Base-by-base conservation (phyloP, 2,797 vertebrate species). In the Trichosurus vulpecula region DNA sequence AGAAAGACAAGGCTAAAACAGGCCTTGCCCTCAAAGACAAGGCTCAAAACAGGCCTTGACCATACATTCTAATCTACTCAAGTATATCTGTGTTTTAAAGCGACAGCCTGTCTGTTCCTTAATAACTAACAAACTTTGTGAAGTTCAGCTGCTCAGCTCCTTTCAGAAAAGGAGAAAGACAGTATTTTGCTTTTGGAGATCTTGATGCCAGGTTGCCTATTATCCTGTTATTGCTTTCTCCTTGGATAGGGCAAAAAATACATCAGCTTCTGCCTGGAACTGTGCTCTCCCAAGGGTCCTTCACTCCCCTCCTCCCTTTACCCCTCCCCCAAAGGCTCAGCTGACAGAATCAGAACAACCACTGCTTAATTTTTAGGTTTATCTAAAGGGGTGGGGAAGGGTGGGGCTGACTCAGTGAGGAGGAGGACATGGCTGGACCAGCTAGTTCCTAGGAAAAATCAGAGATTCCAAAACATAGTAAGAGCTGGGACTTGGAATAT, bases 291-390 rank as follows among this genome's bases (percentile, higher is more conserved):
- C 74, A 27, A 87, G 47, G 41, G 3, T 51, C 74, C 6, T 27
- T 9, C 5, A 19, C 22, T 87, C 14, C 4, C 41, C 66, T 41
- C n/a, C n/a, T 74, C n/a, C 4, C 66, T 3, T 14, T 51, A 10
- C 1, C 74, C 1, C 0, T 47, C 0, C 6, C 57, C 2, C 41
- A 25, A 11, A 81, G 22, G 0, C 25, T 4, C 13, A 4, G 3
- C 3, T 27, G 9, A 87, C 10, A 47, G 10, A 87, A 87, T 51
- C 9, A 51, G 10, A 51, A 51, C 22, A n/a, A 29, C 41, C 22
- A 12, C 74, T 14, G 10, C n/a, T 87, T 47, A 27, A 87, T 27
- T 87, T 87, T 47, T 47, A 87, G 74, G 11, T 87, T 87, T 29
- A 51, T 87, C 22, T 11, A 41, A 81, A 81, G n/a, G 66, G 66